Evolutionary conservation across 1,140 invertebrate species (phyloP), one percentile per base, ranked within the genome.

Genomic region (Zaprionus africanus): DNA sequence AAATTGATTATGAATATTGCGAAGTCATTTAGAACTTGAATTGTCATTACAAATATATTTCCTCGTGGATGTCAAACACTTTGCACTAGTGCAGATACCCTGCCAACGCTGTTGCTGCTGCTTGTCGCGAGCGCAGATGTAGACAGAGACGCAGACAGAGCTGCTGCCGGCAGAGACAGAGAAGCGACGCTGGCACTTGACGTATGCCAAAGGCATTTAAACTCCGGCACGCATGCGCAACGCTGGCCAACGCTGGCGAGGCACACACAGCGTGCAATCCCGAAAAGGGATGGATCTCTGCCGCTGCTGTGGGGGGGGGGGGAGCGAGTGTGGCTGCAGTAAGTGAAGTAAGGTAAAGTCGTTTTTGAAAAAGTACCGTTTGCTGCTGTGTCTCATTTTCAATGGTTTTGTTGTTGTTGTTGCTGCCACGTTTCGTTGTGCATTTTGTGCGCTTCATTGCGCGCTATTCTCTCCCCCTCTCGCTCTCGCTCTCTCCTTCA

Each of bases 141-240:
- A 36, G 64, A 61, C 36, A 36, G 24, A 31, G 60, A 38, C 17
- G 19, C 15, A 56, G 7, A 17, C 15, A n/a, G 41, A 46, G n/a
- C 22, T 22, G 22, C 22, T 22, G 22, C 22, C 0, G 22, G 22
- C 22, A n/a, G 41, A 46, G n/a, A 17, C n/a, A 17, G n/a, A 46
- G 41, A 17, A 28, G 24, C 46, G 75, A 56, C 64, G 65, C 67
- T 78, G 75, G 75, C 79, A 82, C 79, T 82, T 81, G 80, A 81
- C 80, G 80, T 81, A 82, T 82, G 80, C 79, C 80, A 82, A 78
- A 81, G 80, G 79, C 80, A 82, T 82, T 82, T 82, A 81, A 81
- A 79, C 75, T 81, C 79, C 66, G 64, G 59, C 76, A 71, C 80
- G 80, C 80, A 82, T 78, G 80, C 79, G 80, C 80, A 81, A 71